Evolutionary conservation across 1,140 invertebrate genomes (phyloP), one percentile per base, ranked within the genome.

Genomic region (Whitmania pigra): DNA sequence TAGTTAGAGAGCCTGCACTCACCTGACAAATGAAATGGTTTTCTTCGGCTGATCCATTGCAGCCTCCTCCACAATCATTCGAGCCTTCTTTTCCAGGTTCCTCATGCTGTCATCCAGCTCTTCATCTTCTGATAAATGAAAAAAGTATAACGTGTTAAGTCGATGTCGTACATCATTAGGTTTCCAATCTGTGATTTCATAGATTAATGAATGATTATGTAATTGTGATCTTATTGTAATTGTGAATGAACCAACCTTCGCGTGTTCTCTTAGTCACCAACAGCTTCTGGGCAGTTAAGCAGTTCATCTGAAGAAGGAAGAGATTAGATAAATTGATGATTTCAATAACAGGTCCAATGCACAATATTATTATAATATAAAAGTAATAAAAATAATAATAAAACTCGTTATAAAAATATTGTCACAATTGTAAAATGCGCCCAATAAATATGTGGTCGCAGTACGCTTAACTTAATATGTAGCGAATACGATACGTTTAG

Each of bases 251-350:
- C 67, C 2, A 31, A 71, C 71, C 57, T 71, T 66, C 40, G 17
- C 20, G 71, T 7, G 9, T 74, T 73, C 78, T 31, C 53, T 71
- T 71, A 22, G 4, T 55, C 27, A 53, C 66, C 75, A 88, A 90
- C 73, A 95, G 84, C 89, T 96, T 96, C 80, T 97, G 93, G 7
- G 93, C 93, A 29, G 93, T 93, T 93, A 98, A 97, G 89, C 95
- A 96, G 79, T 97, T 85, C 11, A 85, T 82, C 78, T 82, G 67
- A 0, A 77, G 75, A 43, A 60, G 55, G 36, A 75, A 6, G 74
- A 74, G 53, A 63, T 70, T 63, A 74, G 66, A 5, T 72, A 17
- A 60, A 73, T 71, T 22, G 66, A 57, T 43, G 31, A 67, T 27
- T 6, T 36, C 31, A 36, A 36, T 36, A 3, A 36, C 31, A 3